Percentiles rank a stretch among this genome's conserved stretches.
Conservation (phyloP, 2,113 vertebrate species). For the Panurus biarmicus region DNA sequence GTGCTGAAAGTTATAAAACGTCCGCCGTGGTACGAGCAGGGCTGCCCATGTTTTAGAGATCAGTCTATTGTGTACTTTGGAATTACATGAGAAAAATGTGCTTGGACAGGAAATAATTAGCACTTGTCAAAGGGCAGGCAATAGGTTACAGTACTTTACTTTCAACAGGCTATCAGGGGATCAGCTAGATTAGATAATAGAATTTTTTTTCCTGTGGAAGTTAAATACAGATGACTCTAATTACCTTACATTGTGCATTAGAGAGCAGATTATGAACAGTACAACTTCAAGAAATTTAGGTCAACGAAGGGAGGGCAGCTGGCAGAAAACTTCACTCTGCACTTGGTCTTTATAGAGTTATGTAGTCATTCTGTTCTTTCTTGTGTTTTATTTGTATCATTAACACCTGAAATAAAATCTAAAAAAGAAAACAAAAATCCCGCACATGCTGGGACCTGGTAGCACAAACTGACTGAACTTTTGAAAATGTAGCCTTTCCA, state of each 20-base stretch:
- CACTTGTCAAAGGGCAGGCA: constrained; percentile 76
- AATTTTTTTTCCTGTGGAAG: constrained; percentile 63
- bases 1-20: constrained; percentile 84
- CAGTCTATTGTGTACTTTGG: constrained; percentile 65
- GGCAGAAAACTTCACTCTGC: background rate
- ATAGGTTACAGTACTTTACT: constrained; percentile 77
- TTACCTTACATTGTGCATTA: constrained; percentile 62
- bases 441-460: background rate
- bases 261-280: constrained; percentile 54
- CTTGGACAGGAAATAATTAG: constrained; percentile 84
- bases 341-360: background rate
- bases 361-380: background rate
- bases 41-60: constrained; percentile 49
- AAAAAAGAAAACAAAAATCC: background rate
- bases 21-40: constrained; percentile 3
- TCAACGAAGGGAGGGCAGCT: background rate
- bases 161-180: constrained; percentile 72
- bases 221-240: constrained; percentile 72
- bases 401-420: background rate
- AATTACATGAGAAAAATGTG: constrained; percentile 68
- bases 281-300: constrained; percentile 58
- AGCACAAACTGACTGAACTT: background rate
- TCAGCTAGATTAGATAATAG: constrained; percentile 76
- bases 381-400: background rate
- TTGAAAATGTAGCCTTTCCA: background rate